Conservation (phyloP, 2,797 vertebrate genomes). For the Liparis tanakae region DNA sequence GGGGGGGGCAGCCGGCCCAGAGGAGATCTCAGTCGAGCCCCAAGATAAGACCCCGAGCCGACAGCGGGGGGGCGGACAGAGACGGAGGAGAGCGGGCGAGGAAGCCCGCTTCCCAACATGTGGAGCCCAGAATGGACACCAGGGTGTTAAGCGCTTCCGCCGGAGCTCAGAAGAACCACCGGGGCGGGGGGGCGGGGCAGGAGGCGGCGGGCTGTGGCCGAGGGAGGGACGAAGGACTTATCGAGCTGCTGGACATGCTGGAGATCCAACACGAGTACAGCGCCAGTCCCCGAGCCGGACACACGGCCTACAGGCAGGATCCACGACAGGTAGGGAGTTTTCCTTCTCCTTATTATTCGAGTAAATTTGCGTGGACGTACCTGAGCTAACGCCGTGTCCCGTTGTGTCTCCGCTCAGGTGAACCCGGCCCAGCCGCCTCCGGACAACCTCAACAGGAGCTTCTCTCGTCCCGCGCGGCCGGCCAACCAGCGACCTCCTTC, state of each 20-base stretch:
- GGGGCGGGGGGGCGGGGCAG: conserved; percentile 74
- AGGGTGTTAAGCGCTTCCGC: conserved; percentile 50
- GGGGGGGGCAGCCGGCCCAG: conserved; percentile 55
- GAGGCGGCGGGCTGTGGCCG: conserved; percentile 60
- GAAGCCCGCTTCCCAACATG: conserved; percentile 56
- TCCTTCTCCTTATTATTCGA: background rate
- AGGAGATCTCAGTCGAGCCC: conserved; percentile 74
- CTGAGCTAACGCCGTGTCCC: conserved; percentile 3
- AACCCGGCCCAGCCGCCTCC: conserved; percentile 60
- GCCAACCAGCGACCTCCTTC: conserved; percentile 94
- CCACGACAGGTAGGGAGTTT: conserved; percentile 64
- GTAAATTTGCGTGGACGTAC: background rate
- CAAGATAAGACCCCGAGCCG: conserved; percentile 65
- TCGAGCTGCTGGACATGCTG: conserved; percentile 86
- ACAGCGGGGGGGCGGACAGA: conserved; percentile 58
- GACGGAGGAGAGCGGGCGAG: conserved; percentile 61
- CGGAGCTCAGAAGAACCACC: conserved; percentile 65
- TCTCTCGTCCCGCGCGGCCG: conserved; percentile 94
- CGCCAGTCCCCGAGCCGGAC: conserved; percentile 70
- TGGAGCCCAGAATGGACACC: conserved; percentile 70
- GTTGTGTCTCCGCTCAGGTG: conserved; percentile 55
- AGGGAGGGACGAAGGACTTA: conserved; percentile 77
- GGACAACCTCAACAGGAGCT: conserved; percentile 79
- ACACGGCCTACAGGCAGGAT: conserved; percentile 64
- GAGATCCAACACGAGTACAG: conserved; percentile 86